phyloP scores from a whole-genome alignment of 2,797 vertebrate genomes.

The Esox masquinongy region DNA sequence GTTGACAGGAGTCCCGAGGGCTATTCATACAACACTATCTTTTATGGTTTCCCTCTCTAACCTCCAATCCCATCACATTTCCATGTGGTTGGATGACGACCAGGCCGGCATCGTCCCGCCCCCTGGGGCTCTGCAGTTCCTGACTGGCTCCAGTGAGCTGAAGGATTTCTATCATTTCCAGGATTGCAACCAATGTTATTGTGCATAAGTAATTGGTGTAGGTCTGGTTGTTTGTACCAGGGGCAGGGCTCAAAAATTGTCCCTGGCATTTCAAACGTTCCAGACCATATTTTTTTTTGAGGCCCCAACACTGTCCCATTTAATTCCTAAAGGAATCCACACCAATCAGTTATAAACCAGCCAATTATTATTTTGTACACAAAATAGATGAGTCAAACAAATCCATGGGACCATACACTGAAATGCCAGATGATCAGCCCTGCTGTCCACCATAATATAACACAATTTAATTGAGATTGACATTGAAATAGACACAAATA shows the following conservation, averaged over 20 bases:
- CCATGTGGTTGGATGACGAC: conserved; percentile 36
- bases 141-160: not conserved
- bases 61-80: conserved; percentile 35
- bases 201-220: not conserved
- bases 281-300: too few relatives aligned
- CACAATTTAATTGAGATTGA: not conserved
- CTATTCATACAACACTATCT: conserved; percentile 13
- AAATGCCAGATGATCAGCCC: too few relatives aligned
- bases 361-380: too few relatives aligned
- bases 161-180: not conserved
- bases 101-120: conserved; percentile 2
- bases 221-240: not conserved
- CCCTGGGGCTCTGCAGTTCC: not conserved
- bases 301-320: too few relatives aligned
- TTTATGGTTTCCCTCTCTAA: conserved; percentile 35
- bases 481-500: not conserved
- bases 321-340: too few relatives aligned
- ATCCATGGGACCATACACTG: too few relatives aligned
- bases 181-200: not conserved
- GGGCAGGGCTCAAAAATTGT: too few relatives aligned
- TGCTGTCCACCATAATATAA: too few relatives aligned
- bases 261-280: too few relatives aligned
- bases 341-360: too few relatives aligned
- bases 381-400: too few relatives aligned
- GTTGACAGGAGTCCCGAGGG: conserved; percentile 21